Base-by-base conservation (phyloP, 2,797 vertebrate genomes). In the Macrochelys suwanniensis region DNA sequence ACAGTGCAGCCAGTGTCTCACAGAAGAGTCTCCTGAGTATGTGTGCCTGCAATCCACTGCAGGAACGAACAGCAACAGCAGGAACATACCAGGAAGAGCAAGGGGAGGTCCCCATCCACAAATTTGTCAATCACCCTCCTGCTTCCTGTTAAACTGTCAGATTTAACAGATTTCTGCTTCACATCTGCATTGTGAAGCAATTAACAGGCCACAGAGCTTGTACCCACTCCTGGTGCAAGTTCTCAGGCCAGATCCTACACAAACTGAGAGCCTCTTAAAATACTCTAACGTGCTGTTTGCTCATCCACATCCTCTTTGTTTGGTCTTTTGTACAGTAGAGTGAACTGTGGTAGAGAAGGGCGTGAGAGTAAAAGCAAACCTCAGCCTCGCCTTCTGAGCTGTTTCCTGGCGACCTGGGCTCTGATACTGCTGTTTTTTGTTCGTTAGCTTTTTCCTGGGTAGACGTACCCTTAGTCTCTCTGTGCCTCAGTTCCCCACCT, bases 331-430 rank as follows among this genome's bases (percentile, higher is more conserved):
- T 15, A 5, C 57, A 84, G 88, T 93, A 61, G 51, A 9, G n/a
- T 74, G 28, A 93, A 1, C 21, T 59, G 23, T 80, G 80, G 47
- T 61, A 93, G 26, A 95, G 65, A 53, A 4, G 23, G 15, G 1
- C 84, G 65, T 50, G 21, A 93, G 91, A 28, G 23, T 76, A 71
- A 71, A 71, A 71, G 65, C n/a, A 71, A 71, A 42, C 65, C 10
- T 23, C n/a, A 71, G 10, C n/a, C 25, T 1, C 2, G 1, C 3
- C 0, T 1, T 49, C 49, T 76, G 8, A 94, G 11, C 31, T n/a
- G 5, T 37, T 42, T 71, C n/a, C 19, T 37, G 65, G 21, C 9
- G 4, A 37, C 9, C 19, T 37, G n/a, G n/a, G 65, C 19, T 71
- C 65, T 71, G 15, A 21, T 68, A 37, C 8, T 21, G 17, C 17